Percentiles rank a stretch among this genome's conserved stretches.
phyloP scores from a whole-genome alignment of 2,797 vertebrate genomes.

The Pantherophis vulpinus region DNA sequence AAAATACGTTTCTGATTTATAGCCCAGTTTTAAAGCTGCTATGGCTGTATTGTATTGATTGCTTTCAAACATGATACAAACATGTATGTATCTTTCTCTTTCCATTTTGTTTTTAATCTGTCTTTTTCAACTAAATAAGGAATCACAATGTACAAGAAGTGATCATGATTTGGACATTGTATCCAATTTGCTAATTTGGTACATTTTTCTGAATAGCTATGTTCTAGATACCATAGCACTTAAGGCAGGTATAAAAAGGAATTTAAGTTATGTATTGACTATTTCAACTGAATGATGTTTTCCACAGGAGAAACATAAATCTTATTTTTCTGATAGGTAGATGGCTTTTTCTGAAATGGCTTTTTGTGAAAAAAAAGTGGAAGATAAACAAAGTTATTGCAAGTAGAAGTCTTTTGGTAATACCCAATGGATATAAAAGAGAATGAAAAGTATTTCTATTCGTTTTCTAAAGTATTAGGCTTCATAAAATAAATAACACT shows the following conservation, averaged over 20 bases:
- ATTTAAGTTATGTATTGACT: not conserved
- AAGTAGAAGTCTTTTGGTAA: not conserved
- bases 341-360: conserved; percentile 2
- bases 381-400: not conserved
- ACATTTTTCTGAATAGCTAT: not conserved
- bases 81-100: too few species aligned
- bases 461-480: not conserved
- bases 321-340: not conserved
- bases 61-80: not conserved
- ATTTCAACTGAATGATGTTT: not conserved
- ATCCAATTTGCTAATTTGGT: not conserved
- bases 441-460: not conserved
- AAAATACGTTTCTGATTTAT: not conserved
- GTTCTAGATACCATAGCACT: not conserved
- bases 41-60: not conserved
- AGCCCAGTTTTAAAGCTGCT: not conserved
- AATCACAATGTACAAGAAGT: not conserved
- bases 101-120: not conserved
- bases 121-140: not conserved
- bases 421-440: not conserved
- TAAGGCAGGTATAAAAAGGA: not conserved
- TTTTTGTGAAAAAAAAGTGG: not conserved
- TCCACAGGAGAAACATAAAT: not conserved
- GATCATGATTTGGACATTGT: not conserved
- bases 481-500: not conserved